Percentiles rank a stretch among this genome's conserved stretches.
Evolutionary conservation across 2,888 invertebrate genomes (phyloP).

Genomic region (Conus canariensis): DNA sequence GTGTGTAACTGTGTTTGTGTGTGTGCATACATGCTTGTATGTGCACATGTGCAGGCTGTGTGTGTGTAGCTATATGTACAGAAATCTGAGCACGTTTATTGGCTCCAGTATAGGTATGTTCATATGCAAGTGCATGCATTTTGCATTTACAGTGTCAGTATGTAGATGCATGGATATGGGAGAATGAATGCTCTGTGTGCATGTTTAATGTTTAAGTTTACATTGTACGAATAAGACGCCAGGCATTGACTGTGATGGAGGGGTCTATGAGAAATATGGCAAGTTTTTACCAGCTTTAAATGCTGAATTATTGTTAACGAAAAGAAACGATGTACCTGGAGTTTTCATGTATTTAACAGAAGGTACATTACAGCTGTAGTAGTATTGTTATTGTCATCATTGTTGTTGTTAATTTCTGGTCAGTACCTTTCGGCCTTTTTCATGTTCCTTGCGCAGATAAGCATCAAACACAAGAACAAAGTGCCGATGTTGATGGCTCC

Average conservation of each 20-base stretch:
- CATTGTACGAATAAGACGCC: background rate
- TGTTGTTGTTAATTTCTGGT: too few species aligned
- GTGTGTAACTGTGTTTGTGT: background rate
- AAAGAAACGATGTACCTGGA: too few species aligned
- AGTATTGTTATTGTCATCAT: too few species aligned
- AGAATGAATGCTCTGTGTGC: background rate
- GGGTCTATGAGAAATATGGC: too few species aligned
- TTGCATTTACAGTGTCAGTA: background rate
- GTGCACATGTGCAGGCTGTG: background rate
- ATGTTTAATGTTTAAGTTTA: background rate
- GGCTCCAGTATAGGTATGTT: background rate
- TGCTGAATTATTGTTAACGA: too few species aligned
- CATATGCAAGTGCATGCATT: background rate
- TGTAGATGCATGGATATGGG: background rate
- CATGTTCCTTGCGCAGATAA: constrained; percentile 86
- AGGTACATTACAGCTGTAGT: too few species aligned
- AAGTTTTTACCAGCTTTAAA: too few species aligned
- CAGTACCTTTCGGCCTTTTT: too few species aligned
- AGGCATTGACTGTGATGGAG: too few species aligned
- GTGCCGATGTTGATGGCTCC: constrained; percentile 98
- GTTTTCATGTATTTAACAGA: too few species aligned
- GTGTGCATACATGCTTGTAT: background rate
- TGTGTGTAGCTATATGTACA: background rate
- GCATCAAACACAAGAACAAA: constrained; percentile 97
- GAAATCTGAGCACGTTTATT: background rate